Base-by-base conservation (phyloP, 2,113 vertebrate genomes). In the Stegostoma tigrinum region DNA sequence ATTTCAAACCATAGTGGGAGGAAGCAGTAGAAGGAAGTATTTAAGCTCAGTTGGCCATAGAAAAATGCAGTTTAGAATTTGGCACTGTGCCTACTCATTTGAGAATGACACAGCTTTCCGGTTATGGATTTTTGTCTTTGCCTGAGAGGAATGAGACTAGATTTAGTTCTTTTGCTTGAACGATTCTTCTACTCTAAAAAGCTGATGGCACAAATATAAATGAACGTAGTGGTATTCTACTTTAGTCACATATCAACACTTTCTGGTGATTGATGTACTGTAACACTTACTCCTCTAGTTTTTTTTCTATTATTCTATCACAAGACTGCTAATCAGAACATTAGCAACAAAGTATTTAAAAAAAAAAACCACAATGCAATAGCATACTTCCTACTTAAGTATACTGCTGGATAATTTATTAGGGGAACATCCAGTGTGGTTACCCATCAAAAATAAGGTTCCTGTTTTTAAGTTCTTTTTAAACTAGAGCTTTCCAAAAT, bases 151-250 rank as follows among this genome's bases (percentile, higher is more conserved):
- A 97, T 97, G 96, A 96, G 96, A 96, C 96, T 96, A 96, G 96
- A 96, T 96, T 96, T 96, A 87, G 67, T 95, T 96, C 96, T 95
- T 45, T 78, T 75, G 95, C 97, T 97, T 97, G 96, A 97, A 97
- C 96, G 96, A 97, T 96, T 96, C 96, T 96, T 97, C 96, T 97
- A 96, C 97, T 96, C 96, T 96, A 97, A 96, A 96, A 97, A 97
- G 97, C 96, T 72, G 94, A 72, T 95, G 64, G 24, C 68, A 72
- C 45, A 72, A 24, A 67, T 95, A 95, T 52, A 95, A 72, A 52
- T 45, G 68, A 95, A 72, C 38, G 64, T 61, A 61, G 87, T 17
- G 89, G 89, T 93, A 66, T 93, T 67, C n/a, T 42, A 21, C 89
- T 66, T 93, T 38, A 42, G 67, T 30, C 17, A 8, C 27, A 42